Evolutionary conservation across 2,888 invertebrate genomes (phyloP).

Genomic region (Scelioninae gen. 2): DNA sequence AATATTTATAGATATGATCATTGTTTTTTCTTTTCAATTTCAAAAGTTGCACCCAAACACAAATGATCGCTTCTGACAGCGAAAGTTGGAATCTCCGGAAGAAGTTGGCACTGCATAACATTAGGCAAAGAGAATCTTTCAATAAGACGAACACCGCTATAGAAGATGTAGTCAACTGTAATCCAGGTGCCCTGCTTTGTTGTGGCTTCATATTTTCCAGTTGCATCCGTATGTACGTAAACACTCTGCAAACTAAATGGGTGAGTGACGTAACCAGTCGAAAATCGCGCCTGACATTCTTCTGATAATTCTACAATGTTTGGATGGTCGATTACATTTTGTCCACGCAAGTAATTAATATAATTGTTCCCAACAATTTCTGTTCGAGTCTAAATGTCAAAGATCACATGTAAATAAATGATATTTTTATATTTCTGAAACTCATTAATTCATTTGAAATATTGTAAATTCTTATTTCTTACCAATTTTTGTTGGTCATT

Average conservation of each 20-base stretch:
- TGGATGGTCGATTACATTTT: slow-evolving; percentile 85
- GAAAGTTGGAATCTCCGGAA: slow-evolving; percentile 84
- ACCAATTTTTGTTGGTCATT: slow-evolving; percentile 54
- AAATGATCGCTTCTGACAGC: slow-evolving; percentile 89
- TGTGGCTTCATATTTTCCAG: slow-evolving; percentile 80
- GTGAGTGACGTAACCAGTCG: slow-evolving; percentile 77
- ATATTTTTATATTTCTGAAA: background rate
- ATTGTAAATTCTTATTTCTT: slow-evolving; percentile 28
- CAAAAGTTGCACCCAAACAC: slow-evolving; percentile 85
- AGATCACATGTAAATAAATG: background rate
- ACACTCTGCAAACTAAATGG: slow-evolving; percentile 82
- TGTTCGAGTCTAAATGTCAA: slow-evolving; percentile 1
- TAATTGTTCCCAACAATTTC: background rate
- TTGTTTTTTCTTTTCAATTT: slow-evolving; percentile 74
- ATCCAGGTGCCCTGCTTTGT: slow-evolving; percentile 87
- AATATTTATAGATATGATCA: background rate
- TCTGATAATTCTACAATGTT: slow-evolving; percentile 78
- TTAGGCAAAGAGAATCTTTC: slow-evolving; percentile 81
- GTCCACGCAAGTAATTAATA: slow-evolving; percentile 65
- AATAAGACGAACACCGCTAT: slow-evolving; percentile 78
- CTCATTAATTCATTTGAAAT: too few relatives aligned
- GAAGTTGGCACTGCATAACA: slow-evolving; percentile 77
- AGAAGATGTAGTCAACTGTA: slow-evolving; percentile 95
- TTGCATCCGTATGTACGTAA: slow-evolving; percentile 78
- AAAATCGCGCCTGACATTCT: slow-evolving; percentile 62